These are phyloP conservation scores for Hippotragus niger DNA, from an alignment of 2,113 vertebrate species.

Conservation along the genomic window DNA sequence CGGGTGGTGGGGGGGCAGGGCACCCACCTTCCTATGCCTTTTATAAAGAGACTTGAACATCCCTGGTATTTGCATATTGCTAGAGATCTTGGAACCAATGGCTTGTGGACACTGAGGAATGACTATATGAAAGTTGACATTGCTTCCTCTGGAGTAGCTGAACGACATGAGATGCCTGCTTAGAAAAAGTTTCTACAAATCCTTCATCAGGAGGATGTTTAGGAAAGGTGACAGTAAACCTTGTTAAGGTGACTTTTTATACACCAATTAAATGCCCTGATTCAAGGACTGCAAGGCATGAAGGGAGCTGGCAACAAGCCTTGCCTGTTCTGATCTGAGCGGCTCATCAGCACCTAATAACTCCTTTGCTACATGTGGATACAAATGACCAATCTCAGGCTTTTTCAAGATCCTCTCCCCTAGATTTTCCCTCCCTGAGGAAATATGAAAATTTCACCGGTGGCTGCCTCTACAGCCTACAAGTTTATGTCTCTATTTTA, in stretches of 20 bases:
- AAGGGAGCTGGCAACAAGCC: neutral
- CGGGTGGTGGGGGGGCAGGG: fast-evolving
- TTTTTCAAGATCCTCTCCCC: neutral
- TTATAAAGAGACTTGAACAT: neutral
- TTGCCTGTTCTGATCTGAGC: neutral
- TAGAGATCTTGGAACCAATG: neutral
- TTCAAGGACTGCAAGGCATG: neutral
- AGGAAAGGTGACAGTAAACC: neutral
- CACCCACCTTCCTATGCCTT: neutral
- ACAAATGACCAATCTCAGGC: neutral
- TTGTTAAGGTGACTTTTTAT: neutral
- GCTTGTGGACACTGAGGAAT: neutral
- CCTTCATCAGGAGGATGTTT: constrained; percentile 9
- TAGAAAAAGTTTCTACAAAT: neutral
- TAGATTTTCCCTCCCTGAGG: neutral
- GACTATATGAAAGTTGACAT: neutral
- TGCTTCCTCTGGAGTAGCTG: neutral
- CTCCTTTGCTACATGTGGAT: neutral
- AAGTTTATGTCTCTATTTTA: neutral
- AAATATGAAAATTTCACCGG: constrained; percentile 3
- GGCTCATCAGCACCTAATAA: neutral
- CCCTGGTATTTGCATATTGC: neutral
- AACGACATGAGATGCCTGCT: neutral
- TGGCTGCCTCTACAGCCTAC: neutral
- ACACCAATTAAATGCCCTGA: constrained; percentile 30